These are phyloP conservation scores for Caenorhabditis remanei DNA, from an alignment of 1,140 invertebrate species.

Conservation along the genomic window DNA sequence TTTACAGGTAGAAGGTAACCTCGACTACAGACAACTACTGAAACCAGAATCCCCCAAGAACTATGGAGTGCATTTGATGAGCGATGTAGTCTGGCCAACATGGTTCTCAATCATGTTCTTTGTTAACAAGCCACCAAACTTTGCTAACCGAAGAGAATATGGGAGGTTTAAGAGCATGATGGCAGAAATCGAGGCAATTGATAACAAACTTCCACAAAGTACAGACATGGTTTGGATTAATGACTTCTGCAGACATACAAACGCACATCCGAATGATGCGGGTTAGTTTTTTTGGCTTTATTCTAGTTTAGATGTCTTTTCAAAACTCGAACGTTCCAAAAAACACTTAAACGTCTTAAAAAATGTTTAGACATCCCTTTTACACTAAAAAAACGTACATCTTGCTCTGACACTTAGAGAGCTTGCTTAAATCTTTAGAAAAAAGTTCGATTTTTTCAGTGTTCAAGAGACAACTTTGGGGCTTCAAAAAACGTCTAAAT, in stretches of 20 bases:
- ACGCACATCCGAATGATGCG: slow-evolving; percentile 10
- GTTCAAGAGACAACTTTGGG: too few relatives aligned
- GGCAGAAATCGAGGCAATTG: slow-evolving; percentile 30
- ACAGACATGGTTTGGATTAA: slow-evolving; percentile 61
- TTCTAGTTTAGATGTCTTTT: too few relatives aligned
- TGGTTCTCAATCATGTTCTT: slow-evolving; percentile 64
- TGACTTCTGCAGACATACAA: slow-evolving; percentile 48
- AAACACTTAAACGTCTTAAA: too few relatives aligned
- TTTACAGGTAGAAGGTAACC: slow-evolving; percentile 44
- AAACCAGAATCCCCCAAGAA: slow-evolving; percentile 23
- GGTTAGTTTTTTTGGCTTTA: background rate
- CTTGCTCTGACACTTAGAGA: too few relatives aligned
- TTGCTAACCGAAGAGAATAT: slow-evolving; percentile 41
- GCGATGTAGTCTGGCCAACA: slow-evolving; percentile 62
- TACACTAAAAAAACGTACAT: too few relatives aligned
- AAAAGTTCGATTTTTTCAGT: too few relatives aligned
- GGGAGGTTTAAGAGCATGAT: slow-evolving; percentile 50
- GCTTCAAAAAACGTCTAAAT: too few relatives aligned
- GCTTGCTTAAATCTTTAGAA: too few relatives aligned
- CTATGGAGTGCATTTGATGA: slow-evolving; percentile 60
- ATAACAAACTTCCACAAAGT: slow-evolving; percentile 14
- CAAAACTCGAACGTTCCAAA: too few relatives aligned
- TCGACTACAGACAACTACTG: slow-evolving; percentile 59
- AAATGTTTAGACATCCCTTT: too few relatives aligned
- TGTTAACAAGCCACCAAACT: slow-evolving; percentile 58